Evolutionary conservation across 2,797 vertebrate genomes (phyloP).

Genomic region (Podarcis lilfordi): DNA sequence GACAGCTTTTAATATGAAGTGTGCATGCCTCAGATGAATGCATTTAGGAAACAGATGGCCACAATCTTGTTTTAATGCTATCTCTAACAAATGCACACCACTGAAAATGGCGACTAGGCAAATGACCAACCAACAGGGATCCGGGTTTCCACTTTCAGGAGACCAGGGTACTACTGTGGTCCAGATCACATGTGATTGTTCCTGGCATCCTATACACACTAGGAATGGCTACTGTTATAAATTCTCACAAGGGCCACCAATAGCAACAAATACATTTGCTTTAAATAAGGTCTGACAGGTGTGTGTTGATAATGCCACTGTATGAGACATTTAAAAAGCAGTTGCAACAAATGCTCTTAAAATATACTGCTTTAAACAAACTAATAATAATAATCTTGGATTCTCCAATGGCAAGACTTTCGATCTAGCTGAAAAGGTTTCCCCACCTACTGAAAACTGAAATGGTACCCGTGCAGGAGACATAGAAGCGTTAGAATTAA

Average conservation of each 20-base stretch:
- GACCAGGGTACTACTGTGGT: neutral
- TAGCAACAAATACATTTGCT: neutral
- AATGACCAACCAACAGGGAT: neutral
- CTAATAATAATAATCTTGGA: neutral
- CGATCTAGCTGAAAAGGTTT: neutral
- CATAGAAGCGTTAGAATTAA: neutral
- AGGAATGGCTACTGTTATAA: neutral
- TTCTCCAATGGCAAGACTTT: neutral
- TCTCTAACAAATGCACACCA: slow-evolving; percentile 19
- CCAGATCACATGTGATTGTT: neutral
- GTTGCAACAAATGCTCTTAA: slow-evolving; percentile 5
- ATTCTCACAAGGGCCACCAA: neutral
- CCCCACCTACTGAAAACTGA: neutral
- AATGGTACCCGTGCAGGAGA: neutral
- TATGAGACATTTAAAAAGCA: neutral
- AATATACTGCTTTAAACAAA: slow-evolving; percentile 6
- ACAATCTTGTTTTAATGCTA: neutral
- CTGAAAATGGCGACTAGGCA: slow-evolving; percentile 6
- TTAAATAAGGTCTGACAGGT: neutral
- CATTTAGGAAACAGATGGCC: neutral
- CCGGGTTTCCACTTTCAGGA: neutral
- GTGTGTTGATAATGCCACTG: neutral
- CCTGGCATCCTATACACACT: neutral
- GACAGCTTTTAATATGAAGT: slow-evolving; percentile 24
- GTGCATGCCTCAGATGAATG: slow-evolving; percentile 14